These are phyloP conservation scores for Mythimna vitellina DNA, from an alignment of 2,888 invertebrate genomes.

Conservation along the genomic window DNA sequence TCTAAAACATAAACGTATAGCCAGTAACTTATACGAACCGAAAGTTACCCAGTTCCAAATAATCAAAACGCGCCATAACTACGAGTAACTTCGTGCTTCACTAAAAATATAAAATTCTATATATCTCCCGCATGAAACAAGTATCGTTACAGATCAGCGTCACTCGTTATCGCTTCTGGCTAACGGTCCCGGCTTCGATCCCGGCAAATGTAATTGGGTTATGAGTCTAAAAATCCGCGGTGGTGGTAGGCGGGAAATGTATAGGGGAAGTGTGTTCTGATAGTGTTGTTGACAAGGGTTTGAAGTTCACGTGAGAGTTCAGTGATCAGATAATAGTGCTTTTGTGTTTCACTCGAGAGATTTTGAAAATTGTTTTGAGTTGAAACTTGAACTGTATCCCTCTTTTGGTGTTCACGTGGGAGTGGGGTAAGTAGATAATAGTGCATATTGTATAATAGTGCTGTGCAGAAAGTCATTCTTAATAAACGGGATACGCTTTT, in stretches of 20 bases:
- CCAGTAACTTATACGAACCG: background rate
- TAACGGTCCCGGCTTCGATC: slow-evolving; percentile 23
- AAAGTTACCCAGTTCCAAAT: background rate
- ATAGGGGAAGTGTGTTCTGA: background rate
- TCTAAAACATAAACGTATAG: background rate
- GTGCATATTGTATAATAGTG: no score
- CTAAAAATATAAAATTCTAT: slow-evolving; percentile 12
- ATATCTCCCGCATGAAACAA: slow-evolving; percentile 7
- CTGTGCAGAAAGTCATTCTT: no score
- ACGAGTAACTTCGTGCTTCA: background rate
- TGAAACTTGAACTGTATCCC: background rate
- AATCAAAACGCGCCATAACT: background rate
- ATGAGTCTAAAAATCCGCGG: slow-evolving; percentile 24
- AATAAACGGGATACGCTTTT: no score
- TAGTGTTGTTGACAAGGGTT: background rate
- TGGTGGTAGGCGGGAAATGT: background rate
- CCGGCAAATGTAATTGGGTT: slow-evolving; percentile 34
- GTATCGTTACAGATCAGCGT: slow-evolving; percentile 37
- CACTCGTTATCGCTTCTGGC: slow-evolving; percentile 38
- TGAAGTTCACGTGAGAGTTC: background rate
- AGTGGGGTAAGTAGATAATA: background rate
- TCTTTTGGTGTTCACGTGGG: background rate
- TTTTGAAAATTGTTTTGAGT: background rate
- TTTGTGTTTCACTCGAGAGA: background rate
- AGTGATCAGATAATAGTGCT: background rate